Conservation (phyloP, 2,113 vertebrate genomes). For the Serranochromis macrocephalus region DNA sequence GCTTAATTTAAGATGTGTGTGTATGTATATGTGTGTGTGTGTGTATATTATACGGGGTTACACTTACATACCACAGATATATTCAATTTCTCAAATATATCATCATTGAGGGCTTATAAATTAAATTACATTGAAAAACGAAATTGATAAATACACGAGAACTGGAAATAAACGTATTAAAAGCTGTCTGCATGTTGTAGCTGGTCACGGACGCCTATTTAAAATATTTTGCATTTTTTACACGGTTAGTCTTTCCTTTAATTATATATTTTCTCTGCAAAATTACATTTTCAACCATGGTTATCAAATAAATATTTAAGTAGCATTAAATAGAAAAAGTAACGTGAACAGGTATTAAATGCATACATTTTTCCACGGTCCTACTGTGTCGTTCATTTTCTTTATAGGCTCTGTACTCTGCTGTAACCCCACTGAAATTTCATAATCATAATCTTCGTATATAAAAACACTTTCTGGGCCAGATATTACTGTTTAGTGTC, state of each 20-base stretch:
- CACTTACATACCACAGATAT: background rate
- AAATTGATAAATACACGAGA: background rate
- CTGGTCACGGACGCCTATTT: background rate
- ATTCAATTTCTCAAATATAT: background rate
- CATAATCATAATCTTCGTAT: background rate
- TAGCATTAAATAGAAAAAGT: background rate
- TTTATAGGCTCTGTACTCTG: background rate
- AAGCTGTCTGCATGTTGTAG: background rate
- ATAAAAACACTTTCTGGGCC: background rate
- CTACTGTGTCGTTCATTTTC: background rate
- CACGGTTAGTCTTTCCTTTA: background rate
- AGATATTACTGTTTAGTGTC: background rate
- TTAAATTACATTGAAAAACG: background rate
- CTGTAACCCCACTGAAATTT: fast-evolving
- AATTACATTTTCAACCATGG: background rate
- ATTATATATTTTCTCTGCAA: background rate
- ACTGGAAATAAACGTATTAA: background rate
- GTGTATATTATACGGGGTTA: background rate
- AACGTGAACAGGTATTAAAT: background rate
- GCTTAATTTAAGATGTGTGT: background rate
- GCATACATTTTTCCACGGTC: background rate
- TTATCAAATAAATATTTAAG: background rate
- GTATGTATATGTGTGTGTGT: background rate
- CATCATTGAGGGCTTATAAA: background rate
- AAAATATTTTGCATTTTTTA: background rate